Evolutionary conservation across 2,888 invertebrate genomes (phyloP).

Genomic region (Hartigia nigra): DNA sequence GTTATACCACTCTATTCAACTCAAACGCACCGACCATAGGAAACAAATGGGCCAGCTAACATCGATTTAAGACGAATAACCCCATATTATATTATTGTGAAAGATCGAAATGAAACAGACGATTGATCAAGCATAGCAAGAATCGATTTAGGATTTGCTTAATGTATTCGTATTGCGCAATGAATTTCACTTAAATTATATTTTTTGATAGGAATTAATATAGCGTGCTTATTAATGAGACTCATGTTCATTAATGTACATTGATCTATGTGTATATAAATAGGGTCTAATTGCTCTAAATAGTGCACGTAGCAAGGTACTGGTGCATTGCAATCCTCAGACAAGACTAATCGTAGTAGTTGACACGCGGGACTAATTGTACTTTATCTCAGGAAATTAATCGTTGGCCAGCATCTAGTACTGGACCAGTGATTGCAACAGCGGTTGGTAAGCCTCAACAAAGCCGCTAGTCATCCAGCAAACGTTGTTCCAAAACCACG

Average conservation of each 20-base stretch:
- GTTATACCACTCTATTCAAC: background rate
- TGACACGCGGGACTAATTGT: conserved; percentile 55
- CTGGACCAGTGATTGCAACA: conserved; percentile 47
- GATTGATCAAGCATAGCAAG: background rate
- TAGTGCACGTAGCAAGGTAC: background rate
- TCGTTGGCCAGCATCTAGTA: conserved; percentile 39
- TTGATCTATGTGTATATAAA: background rate
- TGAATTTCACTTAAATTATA: background rate
- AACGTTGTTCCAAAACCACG: conserved; percentile 40
- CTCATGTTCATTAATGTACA: background rate
- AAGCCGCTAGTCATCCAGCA: conserved; percentile 43
- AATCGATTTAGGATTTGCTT: background rate
- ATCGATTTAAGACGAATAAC: background rate
- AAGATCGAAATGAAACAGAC: background rate
- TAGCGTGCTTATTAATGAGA: background rate
- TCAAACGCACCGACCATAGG: background rate
- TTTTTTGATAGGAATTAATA: background rate
- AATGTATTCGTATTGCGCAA: background rate
- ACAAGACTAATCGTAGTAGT: conserved; percentile 50
- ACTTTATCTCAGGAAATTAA: conserved; percentile 58
- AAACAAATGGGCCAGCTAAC: conserved; percentile 8
- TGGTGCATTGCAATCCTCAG: conserved; percentile 20
- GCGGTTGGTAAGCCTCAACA: conserved; percentile 35
- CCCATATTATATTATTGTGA: background rate
- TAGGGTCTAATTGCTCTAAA: background rate